Percentiles rank a stretch among this genome's conserved stretches.
phyloP scores from a whole-genome alignment of 2,113 vertebrate genomes.

The Rafetus swinhoei region DNA sequence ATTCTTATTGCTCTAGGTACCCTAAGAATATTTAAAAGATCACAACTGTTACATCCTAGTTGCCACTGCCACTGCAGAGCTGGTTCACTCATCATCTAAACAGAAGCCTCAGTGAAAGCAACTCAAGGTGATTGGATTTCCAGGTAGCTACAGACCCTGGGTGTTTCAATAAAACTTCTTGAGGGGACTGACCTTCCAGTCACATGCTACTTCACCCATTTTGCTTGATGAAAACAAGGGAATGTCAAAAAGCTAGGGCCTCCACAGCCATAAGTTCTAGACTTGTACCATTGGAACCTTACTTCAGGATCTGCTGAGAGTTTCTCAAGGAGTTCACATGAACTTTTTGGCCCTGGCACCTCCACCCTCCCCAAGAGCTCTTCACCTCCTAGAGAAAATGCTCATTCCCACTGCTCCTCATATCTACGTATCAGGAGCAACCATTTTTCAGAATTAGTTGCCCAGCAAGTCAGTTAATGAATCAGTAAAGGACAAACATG shows the following conservation, averaged over 20 bases:
- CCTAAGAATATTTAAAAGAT: constrained; percentile 75
- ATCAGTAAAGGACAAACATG: not conserved
- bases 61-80: constrained; percentile 62
- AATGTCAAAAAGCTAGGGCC: not conserved
- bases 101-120: constrained; percentile 58
- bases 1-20: constrained; percentile 55
- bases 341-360: not conserved
- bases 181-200: not conserved
- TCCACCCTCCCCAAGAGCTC: not conserved
- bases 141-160: not conserved
- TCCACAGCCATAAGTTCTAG: not conserved
- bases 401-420: not conserved
- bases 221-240: not conserved
- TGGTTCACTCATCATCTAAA: constrained; percentile 60
- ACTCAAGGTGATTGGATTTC: constrained; percentile 10
- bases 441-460: not conserved
- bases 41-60: constrained; percentile 67
- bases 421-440: not conserved
- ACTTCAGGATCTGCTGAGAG: not conserved
- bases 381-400: accelerated
- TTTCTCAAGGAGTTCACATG: not conserved
- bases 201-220: not conserved
- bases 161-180: not conserved
- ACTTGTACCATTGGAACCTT: not conserved
- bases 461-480: not conserved